Percentiles rank a stretch among this genome's conserved stretches.
Conservation (phyloP, 2,797 vertebrate species). For the Luscinia luscinia region DNA sequence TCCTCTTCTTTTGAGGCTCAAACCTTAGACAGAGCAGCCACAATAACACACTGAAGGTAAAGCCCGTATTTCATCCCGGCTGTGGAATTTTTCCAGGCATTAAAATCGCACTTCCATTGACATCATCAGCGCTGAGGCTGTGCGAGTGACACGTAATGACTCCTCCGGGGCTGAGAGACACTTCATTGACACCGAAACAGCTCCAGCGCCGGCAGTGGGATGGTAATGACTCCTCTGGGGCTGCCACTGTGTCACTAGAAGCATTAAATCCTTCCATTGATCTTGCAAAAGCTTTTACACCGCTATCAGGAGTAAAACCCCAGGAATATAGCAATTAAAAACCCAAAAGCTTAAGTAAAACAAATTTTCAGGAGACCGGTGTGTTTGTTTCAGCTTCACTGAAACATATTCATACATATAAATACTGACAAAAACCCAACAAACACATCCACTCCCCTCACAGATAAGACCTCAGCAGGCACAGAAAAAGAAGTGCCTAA, state of each 20-base stretch:
- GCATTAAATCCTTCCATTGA: neutral
- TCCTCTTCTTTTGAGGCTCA: neutral
- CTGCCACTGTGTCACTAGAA: neutral
- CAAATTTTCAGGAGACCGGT: neutral
- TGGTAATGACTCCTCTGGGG: slow-evolving; percentile 1
- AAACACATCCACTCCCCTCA: neutral
- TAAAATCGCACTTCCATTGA: slow-evolving; percentile 32
- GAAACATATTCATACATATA: neutral
- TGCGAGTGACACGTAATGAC: neutral
- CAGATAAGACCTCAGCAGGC: neutral
- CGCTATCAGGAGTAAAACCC: neutral
- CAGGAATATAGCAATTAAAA: neutral
- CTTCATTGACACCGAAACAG: slow-evolving; percentile 56
- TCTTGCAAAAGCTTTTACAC: neutral
- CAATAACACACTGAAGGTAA: neutral
- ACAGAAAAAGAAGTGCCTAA: neutral
- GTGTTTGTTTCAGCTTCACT: neutral
- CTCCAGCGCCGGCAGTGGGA: neutral
- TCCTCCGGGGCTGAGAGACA: slow-evolving; percentile 54
- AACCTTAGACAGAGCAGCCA: neutral
- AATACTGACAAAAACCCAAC: neutral
- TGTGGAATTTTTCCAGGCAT: neutral
- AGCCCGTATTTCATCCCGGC: neutral
- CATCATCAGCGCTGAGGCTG: neutral
- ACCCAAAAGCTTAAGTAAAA: neutral